phyloP scores from a whole-genome alignment of 2,888 invertebrate species.

The Bombyx huttoni region DNA sequence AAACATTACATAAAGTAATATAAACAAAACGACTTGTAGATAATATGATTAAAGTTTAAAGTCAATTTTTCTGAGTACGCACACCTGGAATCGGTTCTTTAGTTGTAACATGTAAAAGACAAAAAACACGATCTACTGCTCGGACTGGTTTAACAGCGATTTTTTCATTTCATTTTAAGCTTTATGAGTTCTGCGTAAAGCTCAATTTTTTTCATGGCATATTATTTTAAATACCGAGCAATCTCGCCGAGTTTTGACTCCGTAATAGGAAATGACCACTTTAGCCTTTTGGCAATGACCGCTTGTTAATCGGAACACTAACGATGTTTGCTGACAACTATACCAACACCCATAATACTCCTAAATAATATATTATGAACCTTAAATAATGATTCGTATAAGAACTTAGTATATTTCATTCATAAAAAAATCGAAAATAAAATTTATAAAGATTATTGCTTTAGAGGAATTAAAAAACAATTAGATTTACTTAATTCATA shows the following conservation, averaged over 20 bases:
- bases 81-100: slow-evolving; percentile 8
- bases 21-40: no score
- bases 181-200: slow-evolving; percentile 36
- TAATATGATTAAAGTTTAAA: background rate
- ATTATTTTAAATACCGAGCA: slow-evolving; percentile 28
- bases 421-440: no score
- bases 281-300: slow-evolving; percentile 65
- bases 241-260: slow-evolving; percentile 48
- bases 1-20: no score
- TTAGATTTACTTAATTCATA: no score
- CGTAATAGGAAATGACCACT: slow-evolving; percentile 60
- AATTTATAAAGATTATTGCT: no score
- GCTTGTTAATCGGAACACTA: slow-evolving; percentile 39
- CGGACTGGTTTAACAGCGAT: slow-evolving; percentile 37
- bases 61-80: slow-evolving; percentile 6
- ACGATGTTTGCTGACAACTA: slow-evolving; percentile 10
- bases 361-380: no score
- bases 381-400: no score
- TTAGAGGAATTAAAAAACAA: no score
- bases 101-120: slow-evolving; percentile 23
- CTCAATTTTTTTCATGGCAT: slow-evolving; percentile 34
- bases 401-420: no score
- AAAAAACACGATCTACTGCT: slow-evolving; percentile 39
- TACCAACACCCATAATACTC: no score
- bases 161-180: slow-evolving; percentile 35